Conservation (phyloP, 2,888 invertebrate genomes). For the Limnephilus lunatus region DNA sequence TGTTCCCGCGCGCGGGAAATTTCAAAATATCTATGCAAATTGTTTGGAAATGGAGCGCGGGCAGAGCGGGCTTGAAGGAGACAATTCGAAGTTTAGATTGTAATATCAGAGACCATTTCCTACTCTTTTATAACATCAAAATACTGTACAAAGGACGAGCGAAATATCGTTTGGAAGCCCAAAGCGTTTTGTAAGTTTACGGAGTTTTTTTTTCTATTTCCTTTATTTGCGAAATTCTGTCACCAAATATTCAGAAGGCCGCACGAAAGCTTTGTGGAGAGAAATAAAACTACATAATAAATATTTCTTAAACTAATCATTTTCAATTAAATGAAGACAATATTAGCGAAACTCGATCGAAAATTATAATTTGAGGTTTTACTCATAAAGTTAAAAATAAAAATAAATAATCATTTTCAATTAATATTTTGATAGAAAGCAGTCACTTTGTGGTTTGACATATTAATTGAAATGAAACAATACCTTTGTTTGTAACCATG, state of each 20-base stretch:
- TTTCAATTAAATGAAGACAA: no score
- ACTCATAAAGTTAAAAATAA: no score
- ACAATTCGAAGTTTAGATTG: slow-evolving; percentile 67
- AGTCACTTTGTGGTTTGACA: no score
- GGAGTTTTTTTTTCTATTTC: background rate
- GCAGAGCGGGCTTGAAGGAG: slow-evolving; percentile 57
- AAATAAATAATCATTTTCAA: no score
- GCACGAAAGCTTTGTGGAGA: background rate
- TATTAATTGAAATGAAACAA: no score
- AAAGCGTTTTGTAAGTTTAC: slow-evolving; percentile 6
- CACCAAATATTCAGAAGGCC: background rate
- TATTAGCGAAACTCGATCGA: no score
- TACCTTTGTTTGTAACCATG: no score
- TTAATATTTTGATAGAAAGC: no score
- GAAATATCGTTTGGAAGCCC: slow-evolving; percentile 14
- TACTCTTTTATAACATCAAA: slow-evolving; percentile 51
- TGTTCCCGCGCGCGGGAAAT: slow-evolving; percentile 54
- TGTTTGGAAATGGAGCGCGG: slow-evolving; percentile 59
- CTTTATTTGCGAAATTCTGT: background rate
- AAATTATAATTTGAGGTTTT: no score
- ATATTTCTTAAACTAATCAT: background rate
- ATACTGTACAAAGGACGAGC: background rate
- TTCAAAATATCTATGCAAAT: slow-evolving; percentile 65
- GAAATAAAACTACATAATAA: background rate
- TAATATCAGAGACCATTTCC: slow-evolving; percentile 62